Conservation (phyloP, 2,888 invertebrate species). For the Ophion slaviceki region DNA sequence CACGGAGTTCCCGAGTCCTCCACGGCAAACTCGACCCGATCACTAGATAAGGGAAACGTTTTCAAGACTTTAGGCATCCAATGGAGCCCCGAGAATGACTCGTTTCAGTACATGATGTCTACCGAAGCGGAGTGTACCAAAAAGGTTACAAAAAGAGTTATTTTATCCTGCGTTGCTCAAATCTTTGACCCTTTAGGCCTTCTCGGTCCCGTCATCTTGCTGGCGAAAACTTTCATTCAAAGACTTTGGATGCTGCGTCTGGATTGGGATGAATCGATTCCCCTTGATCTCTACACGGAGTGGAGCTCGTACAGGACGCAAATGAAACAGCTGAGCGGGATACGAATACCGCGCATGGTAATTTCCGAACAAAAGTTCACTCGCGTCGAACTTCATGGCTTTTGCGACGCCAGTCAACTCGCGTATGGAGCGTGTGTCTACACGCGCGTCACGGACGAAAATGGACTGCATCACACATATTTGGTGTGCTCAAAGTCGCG, state of each 20-base stretch:
- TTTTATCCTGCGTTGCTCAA: not conserved
- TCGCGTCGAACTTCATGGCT: slow-evolving; percentile 13
- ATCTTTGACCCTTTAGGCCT: slow-evolving; percentile 23
- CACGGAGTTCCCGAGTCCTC: not conserved
- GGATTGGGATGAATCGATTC: slow-evolving; percentile 47
- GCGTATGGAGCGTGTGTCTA: slow-evolving; percentile 46
- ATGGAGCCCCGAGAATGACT: slow-evolving; percentile 9
- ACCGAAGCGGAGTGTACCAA: not conserved
- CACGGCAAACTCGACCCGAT: not conserved
- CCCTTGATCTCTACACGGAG: not conserved
- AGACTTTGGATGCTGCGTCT: slow-evolving; percentile 39
- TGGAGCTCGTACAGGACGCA: not conserved
- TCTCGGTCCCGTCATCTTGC: slow-evolving; percentile 37
- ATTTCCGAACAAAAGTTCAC: too few relatives aligned
- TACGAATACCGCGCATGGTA: slow-evolving; percentile 17
- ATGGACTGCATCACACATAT: not conserved
- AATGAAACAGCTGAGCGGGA: not conserved
- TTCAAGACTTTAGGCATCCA: slow-evolving; percentile 31
- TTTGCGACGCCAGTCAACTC: slow-evolving; percentile 26
- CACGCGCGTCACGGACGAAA: not conserved
- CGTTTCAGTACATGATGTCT: not conserved
- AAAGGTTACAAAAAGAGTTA: slow-evolving; percentile 11
- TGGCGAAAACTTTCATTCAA: slow-evolving; percentile 49
- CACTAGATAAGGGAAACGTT: slow-evolving; percentile 25
- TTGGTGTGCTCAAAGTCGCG: slow-evolving; percentile 36